phyloP scores from a whole-genome alignment of 2,113 vertebrate genomes.

The Mustela nigripes region DNA sequence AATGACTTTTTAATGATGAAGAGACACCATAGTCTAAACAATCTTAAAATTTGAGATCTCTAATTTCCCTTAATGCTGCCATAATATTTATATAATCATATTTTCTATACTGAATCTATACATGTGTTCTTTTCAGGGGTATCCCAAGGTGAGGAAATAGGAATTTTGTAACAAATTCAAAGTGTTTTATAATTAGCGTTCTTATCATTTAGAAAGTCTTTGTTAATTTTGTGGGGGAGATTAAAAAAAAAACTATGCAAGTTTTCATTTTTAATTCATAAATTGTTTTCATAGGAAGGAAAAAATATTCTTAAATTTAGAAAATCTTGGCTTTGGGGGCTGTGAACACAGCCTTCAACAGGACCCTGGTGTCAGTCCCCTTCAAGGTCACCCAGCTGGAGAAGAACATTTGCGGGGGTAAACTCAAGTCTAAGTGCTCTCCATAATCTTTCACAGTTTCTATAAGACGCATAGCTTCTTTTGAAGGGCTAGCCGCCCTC shows the following conservation, averaged over 20 bases:
- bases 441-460: neutral
- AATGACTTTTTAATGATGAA: conserved; percentile 7
- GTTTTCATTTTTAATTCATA: too few relatives aligned
- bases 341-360: conserved; percentile 79
- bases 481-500: neutral
- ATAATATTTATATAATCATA: neutral
- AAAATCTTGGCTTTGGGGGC: conserved; percentile 60
- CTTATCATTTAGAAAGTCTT: neutral
- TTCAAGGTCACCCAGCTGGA: neutral
- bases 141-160: neutral
- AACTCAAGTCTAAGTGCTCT: neutral
- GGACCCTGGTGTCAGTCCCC: conserved; percentile 73
- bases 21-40: neutral
- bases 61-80: neutral
- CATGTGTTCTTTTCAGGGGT: neutral
- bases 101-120: neutral
- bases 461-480: neutral
- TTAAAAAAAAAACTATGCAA: neutral
- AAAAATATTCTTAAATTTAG: neutral
- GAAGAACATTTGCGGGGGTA: neutral
- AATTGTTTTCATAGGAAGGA: neutral
- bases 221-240: neutral
- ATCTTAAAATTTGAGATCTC: neutral
- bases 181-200: neutral
- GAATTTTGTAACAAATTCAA: conserved; percentile 3